These are phyloP conservation scores for Ophion ventricosus DNA, from an alignment of 2,888 invertebrate genomes.

Conservation along the genomic window DNA sequence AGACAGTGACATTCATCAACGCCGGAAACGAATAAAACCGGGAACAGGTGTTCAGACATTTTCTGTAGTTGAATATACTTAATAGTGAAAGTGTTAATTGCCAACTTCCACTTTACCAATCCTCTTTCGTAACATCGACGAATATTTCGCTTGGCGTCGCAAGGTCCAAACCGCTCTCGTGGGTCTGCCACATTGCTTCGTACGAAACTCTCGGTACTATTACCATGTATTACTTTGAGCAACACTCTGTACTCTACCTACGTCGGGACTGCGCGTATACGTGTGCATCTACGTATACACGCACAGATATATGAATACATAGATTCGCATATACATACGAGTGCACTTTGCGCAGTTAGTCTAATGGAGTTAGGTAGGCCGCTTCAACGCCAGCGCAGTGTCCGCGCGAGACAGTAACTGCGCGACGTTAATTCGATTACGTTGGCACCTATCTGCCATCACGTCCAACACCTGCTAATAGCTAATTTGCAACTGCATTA, in stretches of 20 bases:
- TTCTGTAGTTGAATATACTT: not conserved
- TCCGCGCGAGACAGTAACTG: slow-evolving; percentile 74
- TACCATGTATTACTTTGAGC: slow-evolving; percentile 45
- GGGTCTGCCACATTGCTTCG: slow-evolving; percentile 23
- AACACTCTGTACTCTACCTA: slow-evolving; percentile 52
- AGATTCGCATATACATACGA: slow-evolving; percentile 54
- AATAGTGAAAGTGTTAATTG: slow-evolving; percentile 18
- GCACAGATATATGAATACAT: slow-evolving; percentile 27
- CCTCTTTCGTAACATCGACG: slow-evolving; percentile 44
- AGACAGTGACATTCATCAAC: not conserved
- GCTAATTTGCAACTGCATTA: slow-evolving; percentile 79
- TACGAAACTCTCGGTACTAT: slow-evolving; percentile 57
- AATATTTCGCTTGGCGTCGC: slow-evolving; percentile 35
- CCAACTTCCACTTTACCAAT: slow-evolving; percentile 54
- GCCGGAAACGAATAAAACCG: not conserved
- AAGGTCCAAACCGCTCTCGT: slow-evolving; percentile 51
- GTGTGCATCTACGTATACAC: not conserved
- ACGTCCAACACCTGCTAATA: slow-evolving; percentile 77
- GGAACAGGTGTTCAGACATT: not conserved
- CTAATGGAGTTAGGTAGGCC: slow-evolving; percentile 74
- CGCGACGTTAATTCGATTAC: slow-evolving; percentile 77
- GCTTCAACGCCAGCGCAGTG: slow-evolving; percentile 66
- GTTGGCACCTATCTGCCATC: slow-evolving; percentile 71
- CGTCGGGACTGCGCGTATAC: slow-evolving; percentile 18
- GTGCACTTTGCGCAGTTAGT: slow-evolving; percentile 75